Conservation (phyloP, 2,797 vertebrate species). For the Lacerta agilis region DNA sequence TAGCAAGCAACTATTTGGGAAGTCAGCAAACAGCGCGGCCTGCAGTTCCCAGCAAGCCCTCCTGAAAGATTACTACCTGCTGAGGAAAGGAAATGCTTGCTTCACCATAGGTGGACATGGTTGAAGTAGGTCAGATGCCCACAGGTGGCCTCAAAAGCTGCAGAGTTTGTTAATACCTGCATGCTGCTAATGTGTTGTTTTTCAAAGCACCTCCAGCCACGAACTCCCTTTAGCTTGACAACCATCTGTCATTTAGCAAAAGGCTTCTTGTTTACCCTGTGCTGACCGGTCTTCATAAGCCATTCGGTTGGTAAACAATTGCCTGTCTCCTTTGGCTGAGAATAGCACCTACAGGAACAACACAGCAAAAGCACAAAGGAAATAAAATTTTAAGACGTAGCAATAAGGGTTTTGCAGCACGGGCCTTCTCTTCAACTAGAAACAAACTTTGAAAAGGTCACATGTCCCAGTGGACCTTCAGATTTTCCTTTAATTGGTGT, state of each 20-base stretch:
- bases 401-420: not conserved
- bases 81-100: constrained; percentile 59
- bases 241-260: constrained; percentile 61
- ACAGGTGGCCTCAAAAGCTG: constrained; percentile 53
- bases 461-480: not conserved
- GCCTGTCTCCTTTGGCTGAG: constrained; percentile 33
- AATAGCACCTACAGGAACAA: constrained; percentile 28
- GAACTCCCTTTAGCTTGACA: constrained; percentile 43
- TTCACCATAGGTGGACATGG: constrained; percentile 50
- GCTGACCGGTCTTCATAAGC: constrained; percentile 38
- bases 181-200: constrained; percentile 20
- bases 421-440: constrained; percentile 19
- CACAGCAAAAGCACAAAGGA: constrained; percentile 17
- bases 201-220: constrained; percentile 37
- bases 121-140: constrained; percentile 58
- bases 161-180: constrained; percentile 52
- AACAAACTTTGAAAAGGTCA: constrained; percentile 10
- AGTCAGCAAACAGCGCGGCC: constrained; percentile 53
- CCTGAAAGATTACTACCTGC: constrained; percentile 63
- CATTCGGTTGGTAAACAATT: constrained; percentile 41
- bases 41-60: constrained; percentile 63
- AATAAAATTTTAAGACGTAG: constrained; percentile 21
- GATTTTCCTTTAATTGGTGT: not conserved
- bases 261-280: constrained; percentile 43
- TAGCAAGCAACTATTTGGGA: constrained; percentile 53